Conservation (phyloP, 2,797 vertebrate species). For the Spea hammondii region DNA sequence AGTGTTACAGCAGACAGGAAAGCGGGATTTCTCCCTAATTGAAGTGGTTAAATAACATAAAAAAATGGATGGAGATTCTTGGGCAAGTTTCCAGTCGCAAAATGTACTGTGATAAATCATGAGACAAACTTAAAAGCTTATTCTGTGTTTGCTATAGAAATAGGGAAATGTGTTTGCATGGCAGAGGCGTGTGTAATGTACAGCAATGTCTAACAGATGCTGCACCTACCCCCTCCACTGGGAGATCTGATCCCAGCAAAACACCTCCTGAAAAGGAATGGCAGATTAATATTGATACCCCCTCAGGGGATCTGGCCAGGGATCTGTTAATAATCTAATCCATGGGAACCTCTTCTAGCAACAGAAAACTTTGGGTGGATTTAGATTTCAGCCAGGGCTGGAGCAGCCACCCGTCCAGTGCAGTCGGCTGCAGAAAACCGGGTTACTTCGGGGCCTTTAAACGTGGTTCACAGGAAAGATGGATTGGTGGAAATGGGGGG, state of each 20-base stretch:
- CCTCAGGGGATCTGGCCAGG: background rate
- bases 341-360: background rate
- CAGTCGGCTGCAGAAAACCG: background rate
- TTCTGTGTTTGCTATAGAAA: background rate
- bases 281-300: no score
- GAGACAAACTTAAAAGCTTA: no score
- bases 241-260: background rate
- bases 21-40: no score
- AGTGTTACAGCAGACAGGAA: no score
- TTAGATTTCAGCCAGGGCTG: background rate
- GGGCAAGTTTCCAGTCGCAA: no score
- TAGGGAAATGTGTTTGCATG: background rate
- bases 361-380: background rate
- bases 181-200: background rate
- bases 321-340: conserved; percentile 3
- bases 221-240: background rate
- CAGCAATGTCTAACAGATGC: background rate
- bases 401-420: background rate
- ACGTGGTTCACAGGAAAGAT: no score
- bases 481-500: background rate
- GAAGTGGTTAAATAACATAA: no score
- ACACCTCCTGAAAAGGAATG: background rate
- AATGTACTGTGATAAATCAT: no score
- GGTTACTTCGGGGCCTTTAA: background rate
- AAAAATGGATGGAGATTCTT: no score